These are phyloP conservation scores for Diabrotica balteata DNA, from an alignment of 2,888 invertebrate genomes.

Conservation along the genomic window DNA sequence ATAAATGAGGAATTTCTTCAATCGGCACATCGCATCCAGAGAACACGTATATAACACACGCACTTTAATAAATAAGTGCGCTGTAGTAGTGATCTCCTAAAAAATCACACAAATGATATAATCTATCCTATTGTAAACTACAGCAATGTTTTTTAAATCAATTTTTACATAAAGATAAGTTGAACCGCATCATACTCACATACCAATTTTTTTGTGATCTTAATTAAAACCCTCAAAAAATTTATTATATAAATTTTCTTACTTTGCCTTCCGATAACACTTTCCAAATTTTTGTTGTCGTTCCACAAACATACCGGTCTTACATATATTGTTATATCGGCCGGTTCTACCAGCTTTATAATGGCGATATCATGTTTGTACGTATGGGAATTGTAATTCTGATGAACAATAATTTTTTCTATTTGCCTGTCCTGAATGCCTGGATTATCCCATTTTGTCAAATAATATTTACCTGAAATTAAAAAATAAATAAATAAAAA, in stretches of 20 bases:
- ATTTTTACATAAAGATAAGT: too few relatives aligned
- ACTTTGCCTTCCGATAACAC: slow-evolving; percentile 48
- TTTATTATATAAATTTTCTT: slow-evolving; percentile 10
- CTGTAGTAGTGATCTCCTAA: too few relatives aligned
- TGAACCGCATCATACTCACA: neutral
- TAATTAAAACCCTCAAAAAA: too few relatives aligned
- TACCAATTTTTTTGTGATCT: neutral
- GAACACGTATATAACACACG: too few relatives aligned
- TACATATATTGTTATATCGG: slow-evolving; percentile 54
- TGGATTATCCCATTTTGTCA: slow-evolving; percentile 54
- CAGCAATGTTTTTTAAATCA: too few relatives aligned
- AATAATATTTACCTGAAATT: slow-evolving; percentile 55
- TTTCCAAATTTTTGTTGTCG: slow-evolving; percentile 40
- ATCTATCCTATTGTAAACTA: too few relatives aligned
- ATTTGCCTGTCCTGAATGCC: slow-evolving; percentile 57
- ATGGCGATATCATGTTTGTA: slow-evolving; percentile 55
- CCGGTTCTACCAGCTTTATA: slow-evolving; percentile 48
- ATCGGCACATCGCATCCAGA: too few relatives aligned
- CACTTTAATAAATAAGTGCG: too few relatives aligned
- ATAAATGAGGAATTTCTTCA: too few relatives aligned
- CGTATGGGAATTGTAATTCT: slow-evolving; percentile 50
- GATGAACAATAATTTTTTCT: slow-evolving; percentile 51
- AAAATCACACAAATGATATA: too few relatives aligned
- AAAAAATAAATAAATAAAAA: neutral
- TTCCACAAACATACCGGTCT: slow-evolving; percentile 57